Evolutionary conservation across 1,140 invertebrate species (phyloP).

Genomic region (Myzus persicae): DNA sequence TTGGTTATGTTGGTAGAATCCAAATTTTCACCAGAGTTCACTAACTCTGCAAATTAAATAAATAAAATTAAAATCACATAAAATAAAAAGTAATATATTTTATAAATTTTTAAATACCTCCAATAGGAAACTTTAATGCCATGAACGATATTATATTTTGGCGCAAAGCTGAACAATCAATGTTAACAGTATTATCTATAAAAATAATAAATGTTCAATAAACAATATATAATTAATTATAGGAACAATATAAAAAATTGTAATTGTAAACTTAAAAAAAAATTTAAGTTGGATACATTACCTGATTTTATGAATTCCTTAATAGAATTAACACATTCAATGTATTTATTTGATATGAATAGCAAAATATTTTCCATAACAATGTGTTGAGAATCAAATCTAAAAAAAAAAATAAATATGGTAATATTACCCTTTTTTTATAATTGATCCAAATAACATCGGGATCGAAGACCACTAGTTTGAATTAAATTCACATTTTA

Average conservation of each 20-base stretch:
- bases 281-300: background rate
- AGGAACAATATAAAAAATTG: background rate
- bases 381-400: conserved; percentile 20
- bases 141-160: conserved; percentile 38
- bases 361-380: conserved; percentile 33
- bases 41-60: conserved; percentile 22
- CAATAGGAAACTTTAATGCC: conserved; percentile 37
- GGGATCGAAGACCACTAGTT: too few relatives aligned
- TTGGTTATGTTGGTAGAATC: background rate
- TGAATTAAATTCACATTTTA: too few relatives aligned
- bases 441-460: too few relatives aligned
- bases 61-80: background rate
- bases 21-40: background rate
- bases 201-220: background rate
- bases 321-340: conserved; percentile 32
- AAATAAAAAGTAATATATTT: background rate
- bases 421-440: too few relatives aligned
- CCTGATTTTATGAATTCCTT: conserved; percentile 31
- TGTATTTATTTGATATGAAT: conserved; percentile 37
- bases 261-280: background rate
- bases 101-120: background rate
- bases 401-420: too few relatives aligned
- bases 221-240: background rate
- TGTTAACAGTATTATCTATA: background rate
- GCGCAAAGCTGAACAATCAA: background rate